These are phyloP conservation scores for Patella caerulea DNA, from an alignment of 2,888 invertebrate genomes.

Conservation along the genomic window DNA sequence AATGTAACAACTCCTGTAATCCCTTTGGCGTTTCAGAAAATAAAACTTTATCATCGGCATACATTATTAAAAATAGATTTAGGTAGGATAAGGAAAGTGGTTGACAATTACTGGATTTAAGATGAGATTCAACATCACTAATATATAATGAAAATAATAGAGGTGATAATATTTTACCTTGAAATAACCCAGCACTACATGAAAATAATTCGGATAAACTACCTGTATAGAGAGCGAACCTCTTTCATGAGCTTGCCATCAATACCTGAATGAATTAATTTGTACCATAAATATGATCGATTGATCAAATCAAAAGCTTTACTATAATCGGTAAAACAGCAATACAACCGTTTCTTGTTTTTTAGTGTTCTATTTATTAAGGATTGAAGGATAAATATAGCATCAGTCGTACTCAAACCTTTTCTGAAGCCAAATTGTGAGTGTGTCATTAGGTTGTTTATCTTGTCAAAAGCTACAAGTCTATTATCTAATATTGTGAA, in stretches of 20 bases:
- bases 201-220: neutral
- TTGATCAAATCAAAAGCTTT: too few relatives aligned
- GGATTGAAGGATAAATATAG: slow-evolving; percentile 8
- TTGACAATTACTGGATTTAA: neutral
- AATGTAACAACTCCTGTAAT: neutral
- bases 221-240: slow-evolving; percentile 1
- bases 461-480: neutral
- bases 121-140: slow-evolving; percentile 6
- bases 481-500: neutral
- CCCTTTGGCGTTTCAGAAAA: neutral
- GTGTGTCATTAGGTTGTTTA: neutral
- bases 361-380: neutral
- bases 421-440: neutral
- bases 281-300: neutral
- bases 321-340: too few relatives aligned
- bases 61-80: neutral
- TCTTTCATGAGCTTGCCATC: neutral
- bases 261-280: neutral
- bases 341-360: neutral
- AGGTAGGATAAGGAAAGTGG: neutral
- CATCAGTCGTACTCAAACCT: neutral
- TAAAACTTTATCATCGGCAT: slow-evolving; percentile 2
- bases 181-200: slow-evolving; percentile 1
- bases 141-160: slow-evolving; percentile 1
- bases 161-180: slow-evolving; percentile 5